Conservation (phyloP, 2,797 vertebrate genomes). For the Scomberomorus guttatus region DNA sequence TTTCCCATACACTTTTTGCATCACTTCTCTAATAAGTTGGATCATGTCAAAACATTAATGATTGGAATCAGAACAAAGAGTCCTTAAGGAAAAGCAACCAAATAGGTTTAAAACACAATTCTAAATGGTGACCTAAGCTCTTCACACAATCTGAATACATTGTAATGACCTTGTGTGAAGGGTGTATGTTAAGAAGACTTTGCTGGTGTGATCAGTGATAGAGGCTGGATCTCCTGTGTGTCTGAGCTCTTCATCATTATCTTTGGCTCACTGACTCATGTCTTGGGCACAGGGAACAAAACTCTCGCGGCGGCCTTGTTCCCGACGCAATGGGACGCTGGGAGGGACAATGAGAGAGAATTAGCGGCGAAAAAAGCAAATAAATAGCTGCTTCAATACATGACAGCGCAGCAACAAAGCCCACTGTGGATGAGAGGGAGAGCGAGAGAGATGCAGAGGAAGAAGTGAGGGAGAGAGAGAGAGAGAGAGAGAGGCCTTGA, state of each 20-base stretch:
- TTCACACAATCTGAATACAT: conserved; percentile 28
- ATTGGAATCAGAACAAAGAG: conserved; percentile 2
- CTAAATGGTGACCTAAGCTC: conserved; percentile 38
- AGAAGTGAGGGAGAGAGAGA: conserved; percentile 30
- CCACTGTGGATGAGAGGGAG: conserved; percentile 65
- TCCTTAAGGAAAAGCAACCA: conserved; percentile 9
- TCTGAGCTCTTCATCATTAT: conserved; percentile 84
- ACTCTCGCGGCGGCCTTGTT: conserved; percentile 88
- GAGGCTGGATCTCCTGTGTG: conserved; percentile 66
- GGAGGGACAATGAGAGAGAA: conserved; percentile 92
- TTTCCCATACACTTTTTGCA: not conserved
- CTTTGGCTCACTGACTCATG: conserved; percentile 86
- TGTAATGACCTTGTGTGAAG: conserved; percentile 39
- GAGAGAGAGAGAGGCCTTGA: conserved; percentile 81
- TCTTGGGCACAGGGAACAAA: conserved; percentile 83
- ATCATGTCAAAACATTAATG: conserved; percentile 16
- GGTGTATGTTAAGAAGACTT: conserved; percentile 38
- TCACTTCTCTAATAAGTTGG: not conserved
- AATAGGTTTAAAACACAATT: conserved; percentile 28
- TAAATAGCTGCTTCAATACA: conserved; percentile 96
- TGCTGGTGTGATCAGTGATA: conserved; percentile 50
- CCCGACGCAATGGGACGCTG: conserved; percentile 86
- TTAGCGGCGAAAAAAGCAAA: conserved; percentile 96
- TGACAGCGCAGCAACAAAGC: conserved; percentile 94
- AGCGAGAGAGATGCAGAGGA: conserved; percentile 12